Base-by-base conservation (phyloP, 2,797 vertebrate genomes). In the Salarias fasciatus region DNA sequence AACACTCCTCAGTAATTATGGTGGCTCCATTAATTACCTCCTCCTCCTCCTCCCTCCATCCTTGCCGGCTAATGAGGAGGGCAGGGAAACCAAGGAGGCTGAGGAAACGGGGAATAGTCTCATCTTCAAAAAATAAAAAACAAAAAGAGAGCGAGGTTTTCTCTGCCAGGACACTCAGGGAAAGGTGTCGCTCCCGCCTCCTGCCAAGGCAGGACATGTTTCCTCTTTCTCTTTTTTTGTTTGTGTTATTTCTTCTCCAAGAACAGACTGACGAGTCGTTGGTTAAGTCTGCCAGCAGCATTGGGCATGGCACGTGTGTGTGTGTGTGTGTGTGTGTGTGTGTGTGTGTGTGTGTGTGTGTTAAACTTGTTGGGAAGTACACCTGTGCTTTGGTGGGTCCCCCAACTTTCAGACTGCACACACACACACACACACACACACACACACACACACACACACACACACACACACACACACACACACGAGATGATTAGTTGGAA, bases 11-110 rank as follows among this genome's bases (percentile, higher is more conserved):
- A 42, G 74, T 85, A 89, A 89, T 89, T 88, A 90, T 60, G 76
- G 82, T 71, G 69, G 80, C 80, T 85, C 84, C 88, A 89, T 83
- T 91, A 91, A 90, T 88, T 86, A 87, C 77, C 80, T 65, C 55
- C 69, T 68, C 57, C 57, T 55, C 83, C 64, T 58, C 58, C 35
- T 66, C 72, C 74, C 72, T 77, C 38, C 72, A 78, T 55, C 62
- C 76, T 83, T 79, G 80, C 71, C 33, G 69, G 83, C 83, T 87
- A 88, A 88, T 85, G 84, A 89, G 86, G 75, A 67, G 78, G 79
- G 76, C 69, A 51, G 58, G 74, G 79, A 75, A 69, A 66, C 72
- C 63, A 64, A 73, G 78, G 69, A 69, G 64, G 72, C 51, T 58
- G 72, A 77, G 78, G 52, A 77, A 80, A 79, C 40, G 68, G 69